Base-by-base conservation (phyloP, 2,797 vertebrate genomes). In the Hylomyscus alleni region DNA sequence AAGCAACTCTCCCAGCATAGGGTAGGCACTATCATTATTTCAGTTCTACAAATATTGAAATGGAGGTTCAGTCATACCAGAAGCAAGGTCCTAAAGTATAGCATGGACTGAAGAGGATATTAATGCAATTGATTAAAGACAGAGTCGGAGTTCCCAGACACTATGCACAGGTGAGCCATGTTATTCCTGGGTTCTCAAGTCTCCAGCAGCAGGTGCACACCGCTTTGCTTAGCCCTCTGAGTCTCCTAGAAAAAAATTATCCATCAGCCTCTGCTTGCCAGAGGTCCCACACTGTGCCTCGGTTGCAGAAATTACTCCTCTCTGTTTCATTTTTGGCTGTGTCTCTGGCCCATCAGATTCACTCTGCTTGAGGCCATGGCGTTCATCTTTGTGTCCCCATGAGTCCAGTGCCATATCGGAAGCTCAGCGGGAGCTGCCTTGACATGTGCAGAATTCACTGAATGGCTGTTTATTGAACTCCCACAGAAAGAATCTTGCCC, bases 401-500 rank as follows among this genome's bases (percentile, higher is more conserved):
- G 86, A 84, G 62, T 47, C 40, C 47, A 31, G 20, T 56, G 73
- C 77, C 83, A 15, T 62, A 89, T 67, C 95, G 72, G 80, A 93
- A 93, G 73, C 92, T 91, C 92, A 81, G 97, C 83, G 34, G 92
- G 96, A 40, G 10, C 72, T 69, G 60, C 72, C 62, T 72, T 89
- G 91, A 88, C 90, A 76, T 76, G 90, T 69, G 19, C 78, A 80
- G 90, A 93, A 89, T 88, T 77, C 86, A 69, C 89, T 91, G 93
- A 89, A 81, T 83, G 89, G 44, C 93, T 96, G 86, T 89, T 97
- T 92, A 93, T 96, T 97, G 96, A 96, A 77, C 86, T 97, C 94
- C 95, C 80, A 37, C 90, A 77, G 75, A 89, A 97, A 84, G 31
- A 34, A 65, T 88, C 89, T 96, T 89, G 92, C 90, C 91, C 94